A percentile compares a stretch with the other conserved stretches of the same genome.
These are phyloP conservation scores for Chromoteleia sp. DNA, from an alignment of 2,888 invertebrate genomes.

Conservation along the genomic window DNA sequence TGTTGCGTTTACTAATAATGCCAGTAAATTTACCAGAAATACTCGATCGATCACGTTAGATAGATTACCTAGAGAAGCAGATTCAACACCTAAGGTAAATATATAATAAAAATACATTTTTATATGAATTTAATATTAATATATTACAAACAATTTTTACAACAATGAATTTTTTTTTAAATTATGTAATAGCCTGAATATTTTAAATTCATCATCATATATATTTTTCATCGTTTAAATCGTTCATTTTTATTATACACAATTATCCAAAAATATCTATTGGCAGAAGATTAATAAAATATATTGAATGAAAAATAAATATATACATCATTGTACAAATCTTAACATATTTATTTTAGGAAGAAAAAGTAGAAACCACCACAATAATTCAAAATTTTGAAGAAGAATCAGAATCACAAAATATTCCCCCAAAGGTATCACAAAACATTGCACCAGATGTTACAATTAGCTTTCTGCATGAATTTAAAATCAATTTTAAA, in stretches of 20 bases:
- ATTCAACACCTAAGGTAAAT: slow-evolving; percentile 54
- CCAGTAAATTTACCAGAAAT: slow-evolving; percentile 85
- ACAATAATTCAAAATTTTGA: slow-evolving; percentile 36
- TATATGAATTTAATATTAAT: too few species aligned
- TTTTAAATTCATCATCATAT: too few species aligned
- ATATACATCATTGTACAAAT: not conserved
- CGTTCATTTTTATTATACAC: not conserved
- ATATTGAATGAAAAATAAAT: not conserved
- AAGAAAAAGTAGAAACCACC: slow-evolving; percentile 39
- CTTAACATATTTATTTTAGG: slow-evolving; percentile 42
- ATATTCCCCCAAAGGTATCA: slow-evolving; percentile 48
- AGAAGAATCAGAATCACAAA: slow-evolving; percentile 30
- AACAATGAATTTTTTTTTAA: too few species aligned
- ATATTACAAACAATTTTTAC: too few species aligned
- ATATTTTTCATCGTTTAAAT: too few species aligned
- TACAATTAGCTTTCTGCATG: slow-evolving; percentile 56
- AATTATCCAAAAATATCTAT: too few species aligned
- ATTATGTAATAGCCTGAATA: too few species aligned
- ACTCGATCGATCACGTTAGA: slow-evolving; percentile 73
- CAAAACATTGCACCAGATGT: not conserved
- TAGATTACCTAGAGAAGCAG: slow-evolving; percentile 72
- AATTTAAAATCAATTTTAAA: slow-evolving; percentile 42
- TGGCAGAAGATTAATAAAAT: not conserved
- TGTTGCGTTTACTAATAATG: slow-evolving; percentile 88
- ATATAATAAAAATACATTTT: too few species aligned